These are phyloP conservation scores for Zenarchopterus dispar DNA, from an alignment of 2,797 vertebrate species.

Conservation along the genomic window DNA sequence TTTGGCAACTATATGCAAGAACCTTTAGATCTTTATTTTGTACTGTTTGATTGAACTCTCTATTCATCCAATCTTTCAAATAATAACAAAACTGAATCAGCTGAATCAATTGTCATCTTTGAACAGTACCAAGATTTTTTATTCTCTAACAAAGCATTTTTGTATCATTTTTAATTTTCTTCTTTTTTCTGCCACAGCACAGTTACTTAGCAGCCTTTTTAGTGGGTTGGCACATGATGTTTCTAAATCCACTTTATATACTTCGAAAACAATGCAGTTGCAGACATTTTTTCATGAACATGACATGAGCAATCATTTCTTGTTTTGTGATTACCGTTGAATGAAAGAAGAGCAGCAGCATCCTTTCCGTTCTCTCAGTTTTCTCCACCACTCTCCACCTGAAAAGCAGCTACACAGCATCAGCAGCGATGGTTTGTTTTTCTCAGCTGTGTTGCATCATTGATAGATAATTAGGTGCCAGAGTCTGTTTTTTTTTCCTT, in stretches of 20 bases:
- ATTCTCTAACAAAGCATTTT: conserved; percentile 25
- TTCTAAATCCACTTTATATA: conserved; percentile 19
- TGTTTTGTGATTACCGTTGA: conserved; percentile 12
- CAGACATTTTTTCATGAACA: conserved; percentile 18
- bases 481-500: conserved; percentile 44
- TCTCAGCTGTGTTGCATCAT: conserved; percentile 41
- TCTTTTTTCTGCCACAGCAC: conserved; percentile 12
- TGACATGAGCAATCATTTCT: conserved; percentile 25
- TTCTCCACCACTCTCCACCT: conserved; percentile 20
- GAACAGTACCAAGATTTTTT: conserved; percentile 20
- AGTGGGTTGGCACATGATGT: conserved; percentile 13
- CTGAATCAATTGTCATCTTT: conserved; percentile 24
- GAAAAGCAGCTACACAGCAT: conserved; percentile 15
- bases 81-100: conserved; percentile 17
- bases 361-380: conserved; percentile 7
- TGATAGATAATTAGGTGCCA: conserved; percentile 66
- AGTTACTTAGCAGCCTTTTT: conserved; percentile 3
- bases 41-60: conserved; percentile 6
- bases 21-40: conserved; percentile 7
- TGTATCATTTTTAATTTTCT: conserved; percentile 16
- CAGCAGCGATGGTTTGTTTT: conserved; percentile 22
- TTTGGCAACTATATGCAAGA: background rate
- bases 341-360: conserved; percentile 20
- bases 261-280: conserved; percentile 25
- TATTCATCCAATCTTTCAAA: conserved; percentile 17